phyloP scores from a whole-genome alignment of 2,888 invertebrate species.

The Polydrusus cervinus region DNA sequence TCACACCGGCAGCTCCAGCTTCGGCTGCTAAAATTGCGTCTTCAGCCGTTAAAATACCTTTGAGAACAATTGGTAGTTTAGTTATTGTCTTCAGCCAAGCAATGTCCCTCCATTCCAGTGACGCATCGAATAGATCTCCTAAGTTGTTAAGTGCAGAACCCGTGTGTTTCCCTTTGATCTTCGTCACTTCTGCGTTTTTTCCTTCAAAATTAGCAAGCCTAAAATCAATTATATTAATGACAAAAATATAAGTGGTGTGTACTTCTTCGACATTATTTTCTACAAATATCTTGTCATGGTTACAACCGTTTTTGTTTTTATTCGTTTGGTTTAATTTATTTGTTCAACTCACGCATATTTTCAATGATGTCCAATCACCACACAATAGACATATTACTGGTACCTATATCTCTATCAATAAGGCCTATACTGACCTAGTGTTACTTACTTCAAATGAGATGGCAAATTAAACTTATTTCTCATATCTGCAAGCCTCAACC shows the following conservation, averaged over 20 bases:
- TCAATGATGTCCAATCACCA: too few relatives aligned
- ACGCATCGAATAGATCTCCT: constrained; percentile 85
- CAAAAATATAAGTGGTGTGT: too few relatives aligned
- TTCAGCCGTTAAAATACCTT: constrained; percentile 90
- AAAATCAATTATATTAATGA: constrained; percentile 59
- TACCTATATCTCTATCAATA: background rate
- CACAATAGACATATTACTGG: background rate
- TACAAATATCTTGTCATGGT: too few relatives aligned
- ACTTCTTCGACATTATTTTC: too few relatives aligned
- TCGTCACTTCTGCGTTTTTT: constrained; percentile 70
- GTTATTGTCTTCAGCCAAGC: constrained; percentile 88
- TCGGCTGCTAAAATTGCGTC: constrained; percentile 87
- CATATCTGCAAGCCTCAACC: constrained; percentile 86
- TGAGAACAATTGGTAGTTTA: constrained; percentile 86
- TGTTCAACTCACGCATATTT: too few relatives aligned
- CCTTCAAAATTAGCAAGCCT: constrained; percentile 89
- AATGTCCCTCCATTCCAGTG: constrained; percentile 90
- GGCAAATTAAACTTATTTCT: constrained; percentile 90
- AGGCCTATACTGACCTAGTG: too few relatives aligned
- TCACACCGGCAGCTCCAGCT: constrained; percentile 84
- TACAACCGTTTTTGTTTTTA: too few relatives aligned
- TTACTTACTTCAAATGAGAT: constrained; percentile 79
- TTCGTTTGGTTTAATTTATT: too few relatives aligned
- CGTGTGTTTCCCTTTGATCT: constrained; percentile 67
- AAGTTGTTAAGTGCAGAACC: constrained; percentile 88